Percentiles rank a stretch among this genome's conserved stretches.
These are phyloP conservation scores for Sarcophilus harrisii DNA, from an alignment of 2,797 vertebrate genomes.

Conservation along the genomic window DNA sequence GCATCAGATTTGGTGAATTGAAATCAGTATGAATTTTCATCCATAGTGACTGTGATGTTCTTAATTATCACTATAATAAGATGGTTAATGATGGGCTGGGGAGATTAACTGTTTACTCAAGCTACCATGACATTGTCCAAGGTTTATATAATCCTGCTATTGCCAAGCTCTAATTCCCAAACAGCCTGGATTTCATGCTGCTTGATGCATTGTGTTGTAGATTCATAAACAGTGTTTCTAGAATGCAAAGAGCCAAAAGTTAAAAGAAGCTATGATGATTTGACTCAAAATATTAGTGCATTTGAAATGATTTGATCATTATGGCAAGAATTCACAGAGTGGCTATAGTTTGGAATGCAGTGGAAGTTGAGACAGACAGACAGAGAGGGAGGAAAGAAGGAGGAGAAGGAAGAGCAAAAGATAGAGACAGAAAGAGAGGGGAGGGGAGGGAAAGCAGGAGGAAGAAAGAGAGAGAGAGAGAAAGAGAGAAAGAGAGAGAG, in stretches of 20 bases:
- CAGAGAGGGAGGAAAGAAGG: not conserved
- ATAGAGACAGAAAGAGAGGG: too few relatives aligned
- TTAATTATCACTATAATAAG: slow-evolving; percentile 22
- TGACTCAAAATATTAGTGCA: slow-evolving; percentile 2
- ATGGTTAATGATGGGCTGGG: slow-evolving; percentile 10
- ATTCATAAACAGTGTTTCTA: slow-evolving; percentile 33
- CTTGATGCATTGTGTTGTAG: not conserved
- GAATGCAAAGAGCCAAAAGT: not conserved
- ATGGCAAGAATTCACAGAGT: not conserved
- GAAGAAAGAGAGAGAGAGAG: too few relatives aligned
- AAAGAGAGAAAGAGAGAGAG: too few relatives aligned
- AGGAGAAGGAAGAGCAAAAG: too few relatives aligned
- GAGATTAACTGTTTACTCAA: slow-evolving; percentile 35
- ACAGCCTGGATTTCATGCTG: slow-evolving; percentile 8
- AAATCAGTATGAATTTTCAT: slow-evolving; percentile 29
- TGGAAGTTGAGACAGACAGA: too few relatives aligned
- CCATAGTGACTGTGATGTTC: not conserved
- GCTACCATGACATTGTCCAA: not conserved
- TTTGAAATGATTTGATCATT: not conserved
- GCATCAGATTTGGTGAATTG: slow-evolving; percentile 1
- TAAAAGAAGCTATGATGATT: slow-evolving; percentile 16
- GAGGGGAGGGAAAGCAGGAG: too few relatives aligned
- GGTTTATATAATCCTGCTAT: not conserved
- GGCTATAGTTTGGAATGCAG: not conserved
- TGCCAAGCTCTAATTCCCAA: slow-evolving; percentile 29